These are phyloP conservation scores for Tenthredo notha DNA, from an alignment of 2,888 invertebrate genomes.

Conservation along the genomic window DNA sequence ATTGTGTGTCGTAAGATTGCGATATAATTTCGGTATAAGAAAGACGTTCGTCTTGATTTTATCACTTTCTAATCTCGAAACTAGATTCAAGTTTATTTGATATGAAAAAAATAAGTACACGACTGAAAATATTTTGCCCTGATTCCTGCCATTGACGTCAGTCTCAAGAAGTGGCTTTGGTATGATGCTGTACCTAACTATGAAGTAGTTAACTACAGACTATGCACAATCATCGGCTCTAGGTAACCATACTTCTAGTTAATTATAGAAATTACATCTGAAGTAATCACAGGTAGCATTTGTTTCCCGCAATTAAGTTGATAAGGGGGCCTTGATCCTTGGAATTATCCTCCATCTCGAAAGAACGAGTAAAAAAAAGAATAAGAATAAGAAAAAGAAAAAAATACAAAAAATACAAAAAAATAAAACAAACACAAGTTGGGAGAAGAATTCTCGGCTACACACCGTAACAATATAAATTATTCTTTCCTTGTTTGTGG, in stretches of 20 bases:
- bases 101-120: too few relatives aligned
- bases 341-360: background rate
- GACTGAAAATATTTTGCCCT: background rate
- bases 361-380: background rate
- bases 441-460: constrained; percentile 6
- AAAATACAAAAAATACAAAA: background rate
- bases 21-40: background rate
- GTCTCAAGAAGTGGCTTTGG: background rate
- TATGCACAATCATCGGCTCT: background rate
- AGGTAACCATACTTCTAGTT: constrained; percentile 7
- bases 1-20: background rate
- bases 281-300: background rate
- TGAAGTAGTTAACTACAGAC: constrained; percentile 4
- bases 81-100: background rate
- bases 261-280: background rate
- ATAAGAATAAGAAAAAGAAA: background rate
- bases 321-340: background rate
- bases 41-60: background rate
- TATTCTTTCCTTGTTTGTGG: constrained; percentile 25
- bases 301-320: constrained; percentile 24
- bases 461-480: constrained; percentile 19
- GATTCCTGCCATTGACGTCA: background rate
- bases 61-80: background rate
- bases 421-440: background rate
- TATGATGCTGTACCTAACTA: background rate